A percentile compares a stretch with the other conserved stretches of the same genome.
These are phyloP conservation scores for Trinorchestia longiramus DNA, from an alignment of 1,140 invertebrate species.

Conservation along the genomic window DNA sequence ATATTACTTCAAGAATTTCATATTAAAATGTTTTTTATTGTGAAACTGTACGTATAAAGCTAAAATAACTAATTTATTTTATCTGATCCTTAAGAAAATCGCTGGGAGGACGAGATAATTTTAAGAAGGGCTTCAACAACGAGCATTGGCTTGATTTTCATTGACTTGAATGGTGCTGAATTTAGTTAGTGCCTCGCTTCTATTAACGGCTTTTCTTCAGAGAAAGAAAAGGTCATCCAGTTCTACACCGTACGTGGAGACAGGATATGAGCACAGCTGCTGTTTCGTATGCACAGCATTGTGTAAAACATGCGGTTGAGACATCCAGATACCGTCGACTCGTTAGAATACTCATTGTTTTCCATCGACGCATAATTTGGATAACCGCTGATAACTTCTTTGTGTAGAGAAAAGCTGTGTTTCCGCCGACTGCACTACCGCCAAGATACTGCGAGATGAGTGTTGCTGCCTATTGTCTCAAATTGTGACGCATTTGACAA, in stretches of 20 bases:
- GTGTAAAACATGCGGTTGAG: neutral
- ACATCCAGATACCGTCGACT: neutral
- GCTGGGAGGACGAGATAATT: neutral
- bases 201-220: neutral
- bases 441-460: neutral
- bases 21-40: neutral
- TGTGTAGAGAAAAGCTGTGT: neutral
- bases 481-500: neutral
- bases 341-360: neutral
- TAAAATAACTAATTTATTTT: neutral
- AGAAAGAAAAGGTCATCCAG: neutral
- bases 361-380: neutral
- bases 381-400: neutral
- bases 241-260: neutral
- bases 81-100: neutral
- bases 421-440: neutral
- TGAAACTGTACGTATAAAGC: too few species aligned
- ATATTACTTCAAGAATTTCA: neutral
- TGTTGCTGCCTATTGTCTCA: neutral
- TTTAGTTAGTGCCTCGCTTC: neutral
- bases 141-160: neutral
- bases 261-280: neutral
- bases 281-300: neutral
- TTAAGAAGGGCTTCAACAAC: neutral
- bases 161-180: neutral